Evolutionary conservation across 1,140 invertebrate species (phyloP), one percentile per base, ranked within the genome.

Genomic region (Centruroides vittatus): DNA sequence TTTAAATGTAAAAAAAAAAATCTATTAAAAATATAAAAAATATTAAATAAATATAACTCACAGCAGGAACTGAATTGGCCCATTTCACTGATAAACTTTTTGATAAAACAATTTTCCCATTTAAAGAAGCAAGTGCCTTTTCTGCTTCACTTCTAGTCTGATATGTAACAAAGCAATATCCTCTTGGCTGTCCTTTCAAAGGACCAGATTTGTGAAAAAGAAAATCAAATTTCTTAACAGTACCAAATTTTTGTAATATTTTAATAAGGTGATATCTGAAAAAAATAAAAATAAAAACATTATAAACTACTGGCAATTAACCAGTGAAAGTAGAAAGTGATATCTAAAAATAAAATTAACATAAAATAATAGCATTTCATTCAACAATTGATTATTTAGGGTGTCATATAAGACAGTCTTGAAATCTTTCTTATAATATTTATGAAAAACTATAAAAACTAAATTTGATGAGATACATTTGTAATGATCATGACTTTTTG

Each of bases 101-200:
- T 12, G 77, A 78, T 61, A 88, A 83, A 41, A 90, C 74, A 65
- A 81, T 73, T 66, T 84, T 83, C 58, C 88, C 88, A 75, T 93
- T 82, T 57, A 93, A 73, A 59, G 78, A 78, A 50, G 79, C 74
- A 74, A 85, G 82, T 0, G 86, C 86, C 62, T 71, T 74, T 60
- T 69, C 64, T 57, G 61, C 82, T 65, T 82, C 78, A 55, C 79
- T 74, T 69, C 76, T 73, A 0, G 70, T 77, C 67, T 82, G 79
- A 70, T 86, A 95, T 0, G 89, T 93, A 35, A 92, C 86, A 76
- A 95, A 95, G 47, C 89, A 90, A 73, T 93, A 95, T n/a, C 92
- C 91, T 65, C 89, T 76, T 1, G 91, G 87, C 72, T 89, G 87
- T 52, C 90, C 91, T 69, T 84, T 82, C 69, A 88, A 81, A 56